phyloP scores from a whole-genome alignment of 35 echinoderm and acorn worm genomes.

The Lytechinus pictus region DNA sequence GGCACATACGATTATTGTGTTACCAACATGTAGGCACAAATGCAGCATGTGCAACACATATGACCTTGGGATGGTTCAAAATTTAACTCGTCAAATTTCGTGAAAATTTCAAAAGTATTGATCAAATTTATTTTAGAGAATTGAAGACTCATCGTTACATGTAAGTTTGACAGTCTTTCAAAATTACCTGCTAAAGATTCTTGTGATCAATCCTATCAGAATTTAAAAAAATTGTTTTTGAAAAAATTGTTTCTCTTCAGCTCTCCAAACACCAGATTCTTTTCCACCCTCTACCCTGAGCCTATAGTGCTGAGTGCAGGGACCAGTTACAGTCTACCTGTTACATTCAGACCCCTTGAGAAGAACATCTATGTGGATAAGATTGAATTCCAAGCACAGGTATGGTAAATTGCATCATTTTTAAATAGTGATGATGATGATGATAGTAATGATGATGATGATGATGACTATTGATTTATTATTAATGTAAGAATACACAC shows the following conservation, averaged over 20 bases:
- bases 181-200: background rate
- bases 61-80: too few relatives aligned
- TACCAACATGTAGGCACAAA: too few relatives aligned
- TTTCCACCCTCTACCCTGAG: slow-evolving; percentile 93
- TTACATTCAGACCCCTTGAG: slow-evolving; percentile 96
- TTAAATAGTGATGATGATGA: background rate
- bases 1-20: too few relatives aligned
- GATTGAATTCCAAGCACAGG: slow-evolving; percentile 90
- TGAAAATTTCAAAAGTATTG: too few relatives aligned
- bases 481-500: too few relatives aligned
- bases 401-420: slow-evolving; percentile 27
- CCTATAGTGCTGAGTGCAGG: slow-evolving; percentile 96
- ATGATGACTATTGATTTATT: too few relatives aligned
- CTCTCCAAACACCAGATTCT: slow-evolving; percentile 89
- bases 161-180: background rate
- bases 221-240: too few relatives aligned
- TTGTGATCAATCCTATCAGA: background rate
- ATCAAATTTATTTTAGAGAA: too few relatives aligned
- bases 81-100: too few relatives aligned
- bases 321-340: slow-evolving; percentile 89
- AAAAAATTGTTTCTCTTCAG: slow-evolving; percentile 31
- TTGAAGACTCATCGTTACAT: background rate
- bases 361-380: slow-evolving; percentile 93
- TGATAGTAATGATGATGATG: background rate
- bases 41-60: too few relatives aligned